Conservation (phyloP, 1,140 invertebrate species). For the Hyles euphorbiae region DNA sequence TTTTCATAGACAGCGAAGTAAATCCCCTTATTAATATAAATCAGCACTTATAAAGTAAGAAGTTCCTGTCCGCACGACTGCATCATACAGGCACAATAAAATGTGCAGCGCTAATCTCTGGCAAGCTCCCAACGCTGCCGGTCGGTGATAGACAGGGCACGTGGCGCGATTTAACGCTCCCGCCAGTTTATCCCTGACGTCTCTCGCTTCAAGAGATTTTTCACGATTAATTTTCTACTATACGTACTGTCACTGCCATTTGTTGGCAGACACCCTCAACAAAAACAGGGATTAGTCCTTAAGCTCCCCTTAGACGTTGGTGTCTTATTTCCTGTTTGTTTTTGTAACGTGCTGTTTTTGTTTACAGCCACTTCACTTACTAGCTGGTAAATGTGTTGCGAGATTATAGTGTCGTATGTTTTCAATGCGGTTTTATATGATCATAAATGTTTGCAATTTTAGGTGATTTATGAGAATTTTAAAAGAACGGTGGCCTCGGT, state of each 20-base stretch:
- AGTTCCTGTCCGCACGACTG: no score
- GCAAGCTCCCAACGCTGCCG: conserved; percentile 61
- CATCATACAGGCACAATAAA: background rate
- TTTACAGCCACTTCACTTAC: conserved; percentile 13
- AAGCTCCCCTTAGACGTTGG: conserved; percentile 45
- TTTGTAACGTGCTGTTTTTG: conserved; percentile 24
- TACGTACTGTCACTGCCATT: conserved; percentile 62
- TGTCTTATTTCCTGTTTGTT: conserved; percentile 55
- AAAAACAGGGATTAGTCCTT: conserved; percentile 64
- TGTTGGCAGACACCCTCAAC: conserved; percentile 60
- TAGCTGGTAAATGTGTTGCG: no score
- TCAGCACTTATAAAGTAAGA: no score
- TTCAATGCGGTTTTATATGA: no score
- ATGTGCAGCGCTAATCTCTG: conserved; percentile 43
- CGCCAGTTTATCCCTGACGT: conserved; percentile 34
- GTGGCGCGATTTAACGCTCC: conserved; percentile 53
- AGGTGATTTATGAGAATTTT: no score
- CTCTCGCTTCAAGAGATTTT: conserved; percentile 51
- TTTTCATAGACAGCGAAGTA: no score
- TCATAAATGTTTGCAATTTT: no score
- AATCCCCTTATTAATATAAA: no score
- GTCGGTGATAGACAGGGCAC: conserved; percentile 66
- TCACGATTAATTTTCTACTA: conserved; percentile 64
- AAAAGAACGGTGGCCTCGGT: no score
- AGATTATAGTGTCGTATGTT: no score